Conservation (phyloP, 2,797 vertebrate genomes). For the Columba guinea region DNA sequence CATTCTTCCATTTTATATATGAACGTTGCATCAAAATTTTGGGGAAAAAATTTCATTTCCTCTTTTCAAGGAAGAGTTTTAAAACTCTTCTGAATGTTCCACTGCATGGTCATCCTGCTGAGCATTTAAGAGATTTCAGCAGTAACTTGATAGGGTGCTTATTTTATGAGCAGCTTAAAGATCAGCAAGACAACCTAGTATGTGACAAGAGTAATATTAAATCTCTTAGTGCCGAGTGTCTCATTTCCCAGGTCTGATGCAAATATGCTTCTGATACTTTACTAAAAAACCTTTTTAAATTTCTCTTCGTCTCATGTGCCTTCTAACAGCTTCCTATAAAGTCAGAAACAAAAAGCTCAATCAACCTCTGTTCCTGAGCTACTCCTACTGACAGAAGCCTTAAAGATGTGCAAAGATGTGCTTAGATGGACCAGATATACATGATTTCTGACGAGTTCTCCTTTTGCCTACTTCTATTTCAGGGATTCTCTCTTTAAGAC, state of each 20-base stretch:
- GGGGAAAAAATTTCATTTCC: constrained; percentile 58
- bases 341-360: not conserved
- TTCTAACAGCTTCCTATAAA: not conserved
- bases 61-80: constrained; percentile 34
- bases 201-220: constrained; percentile 49
- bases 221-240: constrained; percentile 25
- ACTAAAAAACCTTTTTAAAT: constrained; percentile 1
- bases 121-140: constrained; percentile 52
- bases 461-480: not conserved
- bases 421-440: not conserved
- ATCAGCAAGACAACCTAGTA: not conserved
- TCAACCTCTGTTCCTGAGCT: not conserved
- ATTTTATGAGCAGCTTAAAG: not conserved
- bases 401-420: not conserved
- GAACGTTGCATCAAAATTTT: constrained; percentile 38
- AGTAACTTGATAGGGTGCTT: constrained; percentile 51
- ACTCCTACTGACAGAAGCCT: not conserved
- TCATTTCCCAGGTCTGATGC: constrained; percentile 36
- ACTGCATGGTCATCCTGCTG: constrained; percentile 14
- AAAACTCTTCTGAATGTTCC: constrained; percentile 17
- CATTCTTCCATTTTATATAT: not conserved
- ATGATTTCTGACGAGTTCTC: not conserved
- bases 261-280: not conserved
- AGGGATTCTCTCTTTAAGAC: not conserved
- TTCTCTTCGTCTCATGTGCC: not conserved